Base-by-base conservation (phyloP, 1,140 invertebrate species). In the Gerris buenoi region DNA sequence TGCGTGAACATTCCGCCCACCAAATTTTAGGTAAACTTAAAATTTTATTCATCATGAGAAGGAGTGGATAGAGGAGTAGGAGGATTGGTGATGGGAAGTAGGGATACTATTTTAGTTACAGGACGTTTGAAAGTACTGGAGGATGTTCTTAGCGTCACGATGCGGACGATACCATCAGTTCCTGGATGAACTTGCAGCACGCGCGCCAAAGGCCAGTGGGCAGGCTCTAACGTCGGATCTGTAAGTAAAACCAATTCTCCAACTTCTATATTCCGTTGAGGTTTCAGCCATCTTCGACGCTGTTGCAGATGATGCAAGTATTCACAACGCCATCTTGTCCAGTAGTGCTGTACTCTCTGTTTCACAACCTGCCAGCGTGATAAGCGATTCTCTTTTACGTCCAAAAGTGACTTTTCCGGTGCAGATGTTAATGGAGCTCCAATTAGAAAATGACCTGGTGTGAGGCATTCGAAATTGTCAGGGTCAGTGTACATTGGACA, bases 181-280 rank as follows among this genome's bases (percentile, higher is more conserved):
- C 76, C 75, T 2, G 73, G 74, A 68, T 74, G 71, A 26, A 75
- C 72, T n/a, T 75, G 68, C 14, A 72, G 26, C 1, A 79, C 71
- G 1, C 75, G 65, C 18, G 72, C 77, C 25, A 78, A 25, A 1
- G 64, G 22, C 77, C 78, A 79, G 3, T 72, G 65, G 18, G 74
- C 74, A n/a, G 76, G 74, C 14, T 72, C 26, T 25, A 70, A 70
- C 13, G 75, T 73, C 46, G 73, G 67, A n/a, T n/a, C n/a, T 62
- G 74, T 73, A 1, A 78, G 63, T 0, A 79, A 62, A 0, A 77
- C 77, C 57, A 75, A 3, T 1, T 67, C 33, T n/a, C 72, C 71
- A 27, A 63, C 23, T 27, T 69, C 15, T 13, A 70, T 2, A 26
- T 56, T 63, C 15, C 15, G 2, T 3, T 3, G 5, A 61, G n/a